Conservation (phyloP, 2,888 invertebrate species). For the Troglohyphantes excavatus region DNA sequence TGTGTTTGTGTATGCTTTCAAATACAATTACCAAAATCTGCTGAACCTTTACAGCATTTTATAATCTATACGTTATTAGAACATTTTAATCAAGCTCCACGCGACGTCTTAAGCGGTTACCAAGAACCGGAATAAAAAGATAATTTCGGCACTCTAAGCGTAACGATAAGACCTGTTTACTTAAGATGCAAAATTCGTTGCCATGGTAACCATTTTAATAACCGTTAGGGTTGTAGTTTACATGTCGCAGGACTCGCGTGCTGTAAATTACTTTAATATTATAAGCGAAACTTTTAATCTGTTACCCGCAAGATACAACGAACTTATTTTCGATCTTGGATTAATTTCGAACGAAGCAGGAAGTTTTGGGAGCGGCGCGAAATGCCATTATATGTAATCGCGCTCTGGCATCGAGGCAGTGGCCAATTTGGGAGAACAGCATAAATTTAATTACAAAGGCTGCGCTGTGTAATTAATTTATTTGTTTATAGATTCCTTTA, state of each 20-base stretch:
- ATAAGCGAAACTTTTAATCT: slow-evolving; percentile 59
- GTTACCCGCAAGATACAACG: slow-evolving; percentile 22
- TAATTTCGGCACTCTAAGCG: background rate
- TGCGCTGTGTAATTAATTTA: slow-evolving; percentile 26
- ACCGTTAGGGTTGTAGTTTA: slow-evolving; percentile 15
- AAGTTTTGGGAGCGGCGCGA: background rate
- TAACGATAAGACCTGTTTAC: background rate
- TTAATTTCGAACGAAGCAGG: slow-evolving; percentile 24
- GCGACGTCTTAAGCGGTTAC: background rate
- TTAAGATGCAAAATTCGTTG: slow-evolving; percentile 5
- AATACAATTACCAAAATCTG: background rate
- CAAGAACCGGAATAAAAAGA: background rate
- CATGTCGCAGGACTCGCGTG: background rate
- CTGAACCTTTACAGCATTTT: background rate
- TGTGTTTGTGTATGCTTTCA: background rate
- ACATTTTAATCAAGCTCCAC: background rate
- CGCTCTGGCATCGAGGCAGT: slow-evolving; percentile 26
- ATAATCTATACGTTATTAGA: background rate
- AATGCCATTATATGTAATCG: slow-evolving; percentile 55
- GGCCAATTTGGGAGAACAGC: slow-evolving; percentile 39
- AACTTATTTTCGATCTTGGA: slow-evolving; percentile 43
- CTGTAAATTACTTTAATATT: slow-evolving; percentile 63
- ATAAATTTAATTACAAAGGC: slow-evolving; percentile 41
- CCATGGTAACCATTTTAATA: slow-evolving; percentile 58
- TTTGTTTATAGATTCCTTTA: slow-evolving; percentile 19